Conservation (phyloP, 2,113 vertebrate species). For the Artemisiospiza belli region DNA sequence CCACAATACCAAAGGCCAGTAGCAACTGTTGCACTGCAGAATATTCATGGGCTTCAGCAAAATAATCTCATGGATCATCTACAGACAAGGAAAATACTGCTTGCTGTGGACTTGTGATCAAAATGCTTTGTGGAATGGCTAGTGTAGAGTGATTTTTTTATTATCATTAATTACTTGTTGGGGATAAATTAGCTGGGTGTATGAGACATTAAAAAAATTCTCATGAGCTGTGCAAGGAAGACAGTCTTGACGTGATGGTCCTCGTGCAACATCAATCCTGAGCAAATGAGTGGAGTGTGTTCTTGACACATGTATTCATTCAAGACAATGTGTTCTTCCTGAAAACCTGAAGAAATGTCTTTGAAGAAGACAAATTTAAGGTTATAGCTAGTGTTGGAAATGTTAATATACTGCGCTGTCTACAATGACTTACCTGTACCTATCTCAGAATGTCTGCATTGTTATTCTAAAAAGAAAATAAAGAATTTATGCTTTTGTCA, state of each 20-base stretch:
- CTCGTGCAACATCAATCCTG: accelerated
- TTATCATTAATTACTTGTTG: neutral
- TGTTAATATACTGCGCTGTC: neutral
- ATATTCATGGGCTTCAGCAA: neutral
- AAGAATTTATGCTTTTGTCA: neutral
- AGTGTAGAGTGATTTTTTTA: neutral
- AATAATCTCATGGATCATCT: neutral
- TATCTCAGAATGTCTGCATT: neutral
- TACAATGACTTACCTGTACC: neutral
- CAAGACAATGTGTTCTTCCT: neutral
- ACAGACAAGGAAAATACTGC: neutral
- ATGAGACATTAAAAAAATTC: neutral
- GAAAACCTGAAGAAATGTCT: neutral
- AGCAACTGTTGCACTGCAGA: neutral
- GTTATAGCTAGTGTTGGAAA: neutral
- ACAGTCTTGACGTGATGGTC: neutral
- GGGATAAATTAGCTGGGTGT: neutral
- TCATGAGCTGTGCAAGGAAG: neutral
- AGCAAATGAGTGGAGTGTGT: neutral
- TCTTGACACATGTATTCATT: too few species aligned
- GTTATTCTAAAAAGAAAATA: neutral
- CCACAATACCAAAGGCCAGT: neutral
- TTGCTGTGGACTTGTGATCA: neutral
- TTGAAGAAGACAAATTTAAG: neutral
- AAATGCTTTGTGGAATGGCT: neutral